phyloP scores from a whole-genome alignment of 2,888 invertebrate species.

The Athalia circularis region DNA sequence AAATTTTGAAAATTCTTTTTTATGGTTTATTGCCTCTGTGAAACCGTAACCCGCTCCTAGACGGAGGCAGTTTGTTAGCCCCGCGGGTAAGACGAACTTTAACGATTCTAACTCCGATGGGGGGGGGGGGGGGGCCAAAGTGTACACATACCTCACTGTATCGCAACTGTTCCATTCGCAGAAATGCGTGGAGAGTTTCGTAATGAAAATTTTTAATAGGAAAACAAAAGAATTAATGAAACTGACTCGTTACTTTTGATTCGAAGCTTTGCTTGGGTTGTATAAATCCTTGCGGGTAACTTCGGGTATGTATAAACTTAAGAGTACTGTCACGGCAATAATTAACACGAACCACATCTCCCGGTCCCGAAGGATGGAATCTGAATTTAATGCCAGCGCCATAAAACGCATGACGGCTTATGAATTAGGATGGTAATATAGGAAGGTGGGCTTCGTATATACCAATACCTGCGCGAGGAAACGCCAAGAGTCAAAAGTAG shows the following conservation, averaged over 20 bases:
- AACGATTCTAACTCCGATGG: constrained; percentile 28
- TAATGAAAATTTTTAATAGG: no score
- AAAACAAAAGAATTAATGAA: no score
- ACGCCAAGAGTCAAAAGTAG: constrained; percentile 64
- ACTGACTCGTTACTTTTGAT: no score
- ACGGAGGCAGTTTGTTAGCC: constrained; percentile 27
- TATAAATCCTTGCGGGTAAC: constrained; percentile 25
- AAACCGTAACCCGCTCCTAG: constrained; percentile 25
- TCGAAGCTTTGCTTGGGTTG: no score
- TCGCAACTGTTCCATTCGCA: no score
- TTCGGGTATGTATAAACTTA: constrained; percentile 37
- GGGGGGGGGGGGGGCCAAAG: no score
- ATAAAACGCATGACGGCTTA: constrained; percentile 72
- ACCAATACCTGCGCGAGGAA: constrained; percentile 35
- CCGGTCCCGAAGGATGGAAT: constrained; percentile 63
- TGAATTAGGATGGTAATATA: constrained; percentile 70
- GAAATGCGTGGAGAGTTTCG: no score
- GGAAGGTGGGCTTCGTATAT: constrained; percentile 33
- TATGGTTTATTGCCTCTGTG: constrained; percentile 30
- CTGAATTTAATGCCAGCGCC: constrained; percentile 72
- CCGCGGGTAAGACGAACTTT: constrained; percentile 19
- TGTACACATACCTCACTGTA: no score
- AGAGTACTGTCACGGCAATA: constrained; percentile 60
- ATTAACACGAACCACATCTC: constrained; percentile 64
- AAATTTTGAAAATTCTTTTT: constrained; percentile 38